Evolutionary conservation across 2,113 vertebrate species (phyloP), one percentile per base, ranked within the genome.

Genomic region (Lepus americanus): DNA sequence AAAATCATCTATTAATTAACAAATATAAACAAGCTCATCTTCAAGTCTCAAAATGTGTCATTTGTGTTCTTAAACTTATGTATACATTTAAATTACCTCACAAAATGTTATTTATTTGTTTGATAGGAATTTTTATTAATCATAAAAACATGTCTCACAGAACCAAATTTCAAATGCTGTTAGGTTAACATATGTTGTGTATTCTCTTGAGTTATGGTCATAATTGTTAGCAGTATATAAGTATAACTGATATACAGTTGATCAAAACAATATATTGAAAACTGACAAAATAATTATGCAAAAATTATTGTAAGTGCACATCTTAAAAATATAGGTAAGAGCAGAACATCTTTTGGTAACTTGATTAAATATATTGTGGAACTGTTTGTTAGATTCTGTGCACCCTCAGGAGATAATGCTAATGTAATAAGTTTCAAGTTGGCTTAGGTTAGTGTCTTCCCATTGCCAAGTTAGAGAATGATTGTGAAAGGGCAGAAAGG

Each of bases 1-100:
- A 44, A 44, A 85, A 53, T 55, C 2, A 70, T 11, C 17, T 87
- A 33, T 64, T 81, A 20, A 5, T 59, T 64, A 89, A 70, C 13
- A 89, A 79, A 86, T 78, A 27, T 92, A 92, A 85, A 85, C 29
- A 59, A 76, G 2, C 6, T 95, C 12, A 66, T 80, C n/a, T 39
- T 85, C 29, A 66, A 49, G 7, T 39, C 19, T 79, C n/a, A 87
- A 74, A 59, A 64, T 94, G 14, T 59, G 16, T 53, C 39, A 49
- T 36, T 0, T 70, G 49, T 51, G 20, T 78, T 85, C 36, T 74
- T 69, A 39, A 66, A 0, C 8, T 87, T 14, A 70, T 39, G 4
- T 73, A 53, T 67, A 44, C 36, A 36, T 44, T 73, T 6, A 20
- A 87, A 4, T 90, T 67, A 39, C 17, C 19, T 12, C 0, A 53